Conservation (phyloP, 2,113 vertebrate species). For the Mohoua ochrocephala region DNA sequence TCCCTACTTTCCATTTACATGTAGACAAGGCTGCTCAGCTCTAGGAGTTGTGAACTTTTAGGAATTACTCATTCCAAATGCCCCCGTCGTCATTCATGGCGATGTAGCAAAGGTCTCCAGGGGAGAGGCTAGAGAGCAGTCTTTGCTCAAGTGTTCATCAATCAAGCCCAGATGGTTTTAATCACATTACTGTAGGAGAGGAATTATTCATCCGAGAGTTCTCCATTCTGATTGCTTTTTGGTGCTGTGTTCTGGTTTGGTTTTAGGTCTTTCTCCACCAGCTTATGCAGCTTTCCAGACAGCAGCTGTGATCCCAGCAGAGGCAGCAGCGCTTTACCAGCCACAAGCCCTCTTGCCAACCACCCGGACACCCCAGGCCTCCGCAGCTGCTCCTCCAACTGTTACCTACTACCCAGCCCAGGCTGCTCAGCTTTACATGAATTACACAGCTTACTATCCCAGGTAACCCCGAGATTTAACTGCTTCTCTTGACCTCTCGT, state of each 20-base stretch:
- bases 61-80: not conserved
- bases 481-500: not conserved
- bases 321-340: constrained; percentile 87
- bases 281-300: constrained; percentile 89
- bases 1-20: not conserved
- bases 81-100: not conserved
- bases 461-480: constrained; percentile 70
- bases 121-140: not conserved
- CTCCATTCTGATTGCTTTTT: not conserved
- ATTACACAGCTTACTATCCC: constrained; percentile 96
- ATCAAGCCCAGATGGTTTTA: not conserved
- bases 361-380: constrained; percentile 78
- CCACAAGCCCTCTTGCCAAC: constrained; percentile 84
- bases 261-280: constrained; percentile 89
- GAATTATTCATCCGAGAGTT: not conserved
- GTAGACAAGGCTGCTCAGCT: not conserved
- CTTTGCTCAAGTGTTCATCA: not conserved
- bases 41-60: not conserved
- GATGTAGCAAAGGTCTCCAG: not conserved
- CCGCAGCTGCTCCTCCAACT: constrained; percentile 71
- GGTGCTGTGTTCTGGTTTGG: not conserved
- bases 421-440: constrained; percentile 91
- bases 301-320: constrained; percentile 80
- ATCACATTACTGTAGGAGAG: not conserved
- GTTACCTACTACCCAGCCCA: constrained; percentile 91